phyloP scores from a whole-genome alignment of 1,140 invertebrate species.

The Kradibia gibbosae region DNA sequence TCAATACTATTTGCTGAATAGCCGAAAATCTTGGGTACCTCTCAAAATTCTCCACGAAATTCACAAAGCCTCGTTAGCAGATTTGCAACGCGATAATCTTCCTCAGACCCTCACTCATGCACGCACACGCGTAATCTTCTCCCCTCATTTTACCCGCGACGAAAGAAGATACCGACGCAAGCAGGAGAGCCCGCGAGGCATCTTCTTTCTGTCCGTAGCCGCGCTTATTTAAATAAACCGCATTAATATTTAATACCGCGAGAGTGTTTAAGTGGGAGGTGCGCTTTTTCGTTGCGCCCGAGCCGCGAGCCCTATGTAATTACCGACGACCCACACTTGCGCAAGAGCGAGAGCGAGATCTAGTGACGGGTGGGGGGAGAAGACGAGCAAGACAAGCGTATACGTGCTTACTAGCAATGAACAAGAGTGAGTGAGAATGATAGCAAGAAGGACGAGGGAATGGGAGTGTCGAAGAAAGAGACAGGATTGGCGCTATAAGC shows the following conservation, averaged over 20 bases:
- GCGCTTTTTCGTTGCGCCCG: slow-evolving; percentile 47
- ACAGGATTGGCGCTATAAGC: neutral
- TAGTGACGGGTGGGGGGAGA: too few species aligned
- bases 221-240: slow-evolving; percentile 64
- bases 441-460: slow-evolving; percentile 12
- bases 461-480: neutral
- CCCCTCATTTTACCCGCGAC: slow-evolving; percentile 28
- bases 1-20: neutral
- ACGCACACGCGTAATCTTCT: slow-evolving; percentile 5
- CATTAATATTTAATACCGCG: slow-evolving; percentile 67
- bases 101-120: slow-evolving; percentile 10
- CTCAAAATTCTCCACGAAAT: slow-evolving; percentile 19
- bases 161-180: slow-evolving; percentile 36
- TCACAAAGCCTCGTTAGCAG: slow-evolving; percentile 46
- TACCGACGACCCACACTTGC: slow-evolving; percentile 58
- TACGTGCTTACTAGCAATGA: too few species aligned
- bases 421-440: too few species aligned
- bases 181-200: slow-evolving; percentile 6
- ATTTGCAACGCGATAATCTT: slow-evolving; percentile 54
- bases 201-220: slow-evolving; percentile 5
- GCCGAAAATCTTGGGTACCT: neutral
- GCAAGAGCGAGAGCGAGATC: too few species aligned
- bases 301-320: slow-evolving; percentile 62
- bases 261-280: slow-evolving; percentile 65
- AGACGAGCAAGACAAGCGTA: too few species aligned